phyloP scores from a whole-genome alignment of 2,888 invertebrate genomes.

The Coenonympha arcania region DNA sequence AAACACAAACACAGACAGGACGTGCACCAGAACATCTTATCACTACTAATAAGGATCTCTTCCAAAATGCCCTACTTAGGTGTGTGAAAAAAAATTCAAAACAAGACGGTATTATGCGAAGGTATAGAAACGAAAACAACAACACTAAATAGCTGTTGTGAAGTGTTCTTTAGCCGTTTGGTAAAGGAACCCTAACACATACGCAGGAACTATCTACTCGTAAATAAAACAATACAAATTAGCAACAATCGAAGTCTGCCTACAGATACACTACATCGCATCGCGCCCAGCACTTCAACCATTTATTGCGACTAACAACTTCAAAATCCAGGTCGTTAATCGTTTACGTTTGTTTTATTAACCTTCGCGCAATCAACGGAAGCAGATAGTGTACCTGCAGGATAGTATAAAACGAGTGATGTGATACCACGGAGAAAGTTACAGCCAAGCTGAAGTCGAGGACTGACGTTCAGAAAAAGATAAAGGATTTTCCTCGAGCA shows the following conservation, averaged over 20 bases:
- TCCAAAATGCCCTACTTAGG: no score
- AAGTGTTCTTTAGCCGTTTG: not conserved
- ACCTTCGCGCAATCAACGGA: conserved; percentile 47
- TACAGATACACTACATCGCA: no score
- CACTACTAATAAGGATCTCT: no score
- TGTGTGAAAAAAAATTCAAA: no score
- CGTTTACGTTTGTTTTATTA: conserved; percentile 36
- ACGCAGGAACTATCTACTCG: no score
- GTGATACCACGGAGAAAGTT: conserved; percentile 28
- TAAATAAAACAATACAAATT: conserved; percentile 21
- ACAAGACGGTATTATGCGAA: no score
- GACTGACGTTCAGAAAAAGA: conserved; percentile 16
- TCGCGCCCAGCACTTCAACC: conserved; percentile 13
- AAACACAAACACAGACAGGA: no score
- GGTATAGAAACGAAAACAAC: no score
- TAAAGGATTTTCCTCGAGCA: not conserved
- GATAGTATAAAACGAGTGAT: conserved; percentile 39
- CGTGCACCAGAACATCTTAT: no score
- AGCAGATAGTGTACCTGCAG: conserved; percentile 34
- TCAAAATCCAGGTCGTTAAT: conserved; percentile 28
- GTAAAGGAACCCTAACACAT: not conserved
- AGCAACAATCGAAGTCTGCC: conserved; percentile 3
- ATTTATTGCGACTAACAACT: conserved; percentile 27
- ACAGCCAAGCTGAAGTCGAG: conserved; percentile 8
- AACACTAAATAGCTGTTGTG: not conserved